phyloP scores from a whole-genome alignment of 2,113 vertebrate species.

The Gavialis gangeticus region DNA sequence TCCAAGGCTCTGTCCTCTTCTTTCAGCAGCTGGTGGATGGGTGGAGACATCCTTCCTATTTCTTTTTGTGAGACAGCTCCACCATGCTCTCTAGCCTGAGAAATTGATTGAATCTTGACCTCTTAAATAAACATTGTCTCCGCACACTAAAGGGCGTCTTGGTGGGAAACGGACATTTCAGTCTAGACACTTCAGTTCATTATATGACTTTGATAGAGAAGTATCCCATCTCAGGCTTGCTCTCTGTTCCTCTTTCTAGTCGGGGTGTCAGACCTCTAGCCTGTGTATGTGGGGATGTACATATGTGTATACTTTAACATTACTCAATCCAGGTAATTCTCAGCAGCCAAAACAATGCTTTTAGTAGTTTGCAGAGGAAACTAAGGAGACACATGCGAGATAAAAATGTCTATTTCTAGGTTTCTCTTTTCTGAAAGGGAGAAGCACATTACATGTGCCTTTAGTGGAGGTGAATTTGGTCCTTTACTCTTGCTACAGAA shows the following conservation, averaged over 20 bases:
- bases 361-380: neutral
- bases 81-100: conserved; percentile 66
- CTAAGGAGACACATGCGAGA: neutral
- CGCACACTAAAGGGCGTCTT: conserved; percentile 53
- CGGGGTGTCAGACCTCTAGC: neutral
- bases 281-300: neutral
- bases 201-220: conserved; percentile 8
- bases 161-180: conserved; percentile 32
- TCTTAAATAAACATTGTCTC: conserved; percentile 72
- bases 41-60: conserved; percentile 79
- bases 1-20: conserved; percentile 52
- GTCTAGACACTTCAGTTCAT: conserved; percentile 63
- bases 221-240: neutral
- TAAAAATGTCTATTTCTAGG: neutral
- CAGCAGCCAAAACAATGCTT: neutral
- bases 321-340: neutral
- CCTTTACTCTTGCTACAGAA: neutral
- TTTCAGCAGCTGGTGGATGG: conserved; percentile 38
- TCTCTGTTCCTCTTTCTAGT: neutral
- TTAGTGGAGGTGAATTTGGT: neutral
- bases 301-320: neutral
- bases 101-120: conserved; percentile 69
- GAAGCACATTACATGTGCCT: accelerated
- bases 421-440: neutral
- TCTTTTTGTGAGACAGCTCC: conserved; percentile 67